phyloP scores from a whole-genome alignment of 1,140 invertebrate genomes.

The Scylla paramamosain region DNA sequence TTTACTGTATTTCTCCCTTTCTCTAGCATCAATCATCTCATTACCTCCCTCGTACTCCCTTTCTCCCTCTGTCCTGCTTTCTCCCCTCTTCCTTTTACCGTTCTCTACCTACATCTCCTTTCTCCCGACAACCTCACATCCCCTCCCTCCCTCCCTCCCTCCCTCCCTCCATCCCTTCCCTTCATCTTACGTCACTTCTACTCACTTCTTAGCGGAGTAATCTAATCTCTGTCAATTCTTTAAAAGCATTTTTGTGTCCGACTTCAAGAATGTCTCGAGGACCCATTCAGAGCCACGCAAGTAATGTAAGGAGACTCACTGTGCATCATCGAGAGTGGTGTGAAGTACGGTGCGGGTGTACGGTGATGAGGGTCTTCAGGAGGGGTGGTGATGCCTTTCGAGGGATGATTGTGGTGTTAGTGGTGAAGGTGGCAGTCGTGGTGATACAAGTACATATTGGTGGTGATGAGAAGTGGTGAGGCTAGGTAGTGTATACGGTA shows the following conservation, averaged over 20 bases:
- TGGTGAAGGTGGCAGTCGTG: no score
- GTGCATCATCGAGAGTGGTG: neutral
- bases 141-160: neutral
- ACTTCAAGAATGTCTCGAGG: neutral
- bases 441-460: no score
- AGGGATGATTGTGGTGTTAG: no score
- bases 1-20: neutral
- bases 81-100: neutral
- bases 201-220: neutral
- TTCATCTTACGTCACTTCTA: neutral
- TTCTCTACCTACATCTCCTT: neutral
- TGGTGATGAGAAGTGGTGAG: no score
- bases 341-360: no score
- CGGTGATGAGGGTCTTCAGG: no score
- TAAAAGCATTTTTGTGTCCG: constrained; percentile 23
- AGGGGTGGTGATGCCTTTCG: no score
- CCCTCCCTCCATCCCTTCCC: neutral
- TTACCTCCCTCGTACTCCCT: neutral
- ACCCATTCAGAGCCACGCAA: neutral
- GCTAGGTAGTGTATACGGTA: no score
- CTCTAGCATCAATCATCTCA: neutral
- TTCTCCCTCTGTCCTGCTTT: neutral
- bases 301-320: neutral
- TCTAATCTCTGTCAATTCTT: constrained; percentile 15
- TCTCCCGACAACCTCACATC: neutral